Evolutionary conservation across 2,888 invertebrate species (phyloP).

Genomic region (Spodoptera littoralis): DNA sequence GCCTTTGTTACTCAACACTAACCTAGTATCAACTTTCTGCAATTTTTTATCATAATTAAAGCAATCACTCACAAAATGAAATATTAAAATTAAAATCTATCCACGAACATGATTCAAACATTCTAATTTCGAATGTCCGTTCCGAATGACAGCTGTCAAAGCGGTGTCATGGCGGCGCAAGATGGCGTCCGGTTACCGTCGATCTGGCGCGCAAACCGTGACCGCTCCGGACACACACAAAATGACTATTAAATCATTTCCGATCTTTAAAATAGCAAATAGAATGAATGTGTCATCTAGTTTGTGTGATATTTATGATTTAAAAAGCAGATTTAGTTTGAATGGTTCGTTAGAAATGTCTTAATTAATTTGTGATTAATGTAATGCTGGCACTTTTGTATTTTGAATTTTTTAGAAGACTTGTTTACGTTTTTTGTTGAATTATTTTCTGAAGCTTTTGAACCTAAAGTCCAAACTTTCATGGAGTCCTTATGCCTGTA

Average conservation of each 20-base stretch:
- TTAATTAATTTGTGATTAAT: constrained; percentile 30
- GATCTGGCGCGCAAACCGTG: constrained; percentile 77
- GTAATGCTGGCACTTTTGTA: constrained; percentile 29
- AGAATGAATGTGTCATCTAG: constrained; percentile 56
- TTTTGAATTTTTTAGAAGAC: too few relatives aligned
- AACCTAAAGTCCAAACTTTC: too few relatives aligned
- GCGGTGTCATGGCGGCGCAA: constrained; percentile 82
- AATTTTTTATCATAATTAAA: constrained; percentile 9
- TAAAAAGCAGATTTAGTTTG: constrained; percentile 5
- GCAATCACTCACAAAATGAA: constrained; percentile 42
- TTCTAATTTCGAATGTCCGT: constrained; percentile 85
- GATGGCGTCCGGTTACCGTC: constrained; percentile 87
- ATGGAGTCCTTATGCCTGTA: too few relatives aligned
- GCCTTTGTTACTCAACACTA: too few relatives aligned
- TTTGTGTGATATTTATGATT: constrained; percentile 32
- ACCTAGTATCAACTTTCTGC: not conserved
- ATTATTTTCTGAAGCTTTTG: too few relatives aligned
- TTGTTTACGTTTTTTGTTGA: too few relatives aligned
- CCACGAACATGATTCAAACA: constrained; percentile 74
- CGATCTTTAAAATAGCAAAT: constrained; percentile 78
- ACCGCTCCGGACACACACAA: constrained; percentile 70
- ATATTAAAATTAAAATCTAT: constrained; percentile 54
- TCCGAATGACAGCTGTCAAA: constrained; percentile 87
- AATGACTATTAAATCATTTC: constrained; percentile 81
- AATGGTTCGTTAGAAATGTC: constrained; percentile 21